Conservation (phyloP, 2,113 vertebrate species). For the Gopherus flavomarginatus region DNA sequence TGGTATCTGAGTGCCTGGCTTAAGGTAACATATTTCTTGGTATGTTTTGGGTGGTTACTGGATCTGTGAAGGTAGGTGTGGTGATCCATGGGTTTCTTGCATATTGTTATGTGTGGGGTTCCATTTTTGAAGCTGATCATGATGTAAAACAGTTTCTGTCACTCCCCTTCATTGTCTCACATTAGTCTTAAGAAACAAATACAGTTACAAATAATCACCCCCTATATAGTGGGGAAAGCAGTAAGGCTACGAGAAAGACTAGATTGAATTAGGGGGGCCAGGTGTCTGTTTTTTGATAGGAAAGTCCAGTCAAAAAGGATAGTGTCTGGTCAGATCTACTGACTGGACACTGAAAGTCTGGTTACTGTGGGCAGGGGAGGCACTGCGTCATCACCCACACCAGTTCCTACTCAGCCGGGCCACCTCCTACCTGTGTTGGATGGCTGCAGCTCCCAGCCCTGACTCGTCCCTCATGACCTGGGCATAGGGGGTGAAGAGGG, state of each 20-base stretch:
- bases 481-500: no score
- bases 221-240: background rate
- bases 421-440: no score
- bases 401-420: no score
- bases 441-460: no score
- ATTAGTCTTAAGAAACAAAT: background rate
- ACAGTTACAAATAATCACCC: background rate
- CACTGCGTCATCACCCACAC: no score
- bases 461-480: no score
- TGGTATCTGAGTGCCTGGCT: background rate
- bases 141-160: background rate
- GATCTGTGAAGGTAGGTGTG: background rate
- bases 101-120: background rate
- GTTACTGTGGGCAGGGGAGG: no score
- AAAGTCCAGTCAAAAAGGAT: background rate
- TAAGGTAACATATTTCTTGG: background rate
- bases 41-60: background rate
- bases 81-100: background rate
- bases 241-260: background rate
- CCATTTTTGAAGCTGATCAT: background rate
- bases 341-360: no score
- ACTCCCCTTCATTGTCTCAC: background rate
- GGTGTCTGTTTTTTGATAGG: no score
- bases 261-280: background rate
- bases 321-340: background rate